Conservation (phyloP, 2,797 vertebrate genomes). For the Sebastes itinus region DNA sequence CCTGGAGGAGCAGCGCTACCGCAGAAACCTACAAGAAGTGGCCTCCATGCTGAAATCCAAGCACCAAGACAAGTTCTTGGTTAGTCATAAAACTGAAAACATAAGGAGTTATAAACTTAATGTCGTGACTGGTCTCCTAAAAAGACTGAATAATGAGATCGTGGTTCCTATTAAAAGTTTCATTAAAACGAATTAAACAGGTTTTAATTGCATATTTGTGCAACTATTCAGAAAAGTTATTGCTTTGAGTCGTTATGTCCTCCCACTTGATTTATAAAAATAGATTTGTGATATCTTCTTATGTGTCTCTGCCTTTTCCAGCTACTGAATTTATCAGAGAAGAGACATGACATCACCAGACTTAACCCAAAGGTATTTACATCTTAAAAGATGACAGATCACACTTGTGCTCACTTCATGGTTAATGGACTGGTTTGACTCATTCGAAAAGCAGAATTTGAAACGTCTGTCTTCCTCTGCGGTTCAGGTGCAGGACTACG, state of each 20-base stretch:
- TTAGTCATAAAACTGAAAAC: conserved; percentile 60
- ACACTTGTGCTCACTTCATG: not conserved
- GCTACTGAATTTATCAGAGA: conserved; percentile 94
- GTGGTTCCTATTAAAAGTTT: not conserved
- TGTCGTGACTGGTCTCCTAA: not conserved
- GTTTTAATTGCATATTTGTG: not conserved
- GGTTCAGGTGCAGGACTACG: conserved; percentile 90
- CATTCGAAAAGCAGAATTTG: not conserved
- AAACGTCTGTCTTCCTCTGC: not conserved
- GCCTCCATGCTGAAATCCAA: conserved; percentile 92
- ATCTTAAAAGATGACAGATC: not conserved
- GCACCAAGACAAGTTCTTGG: conserved; percentile 93
- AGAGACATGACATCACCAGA: conserved; percentile 89
- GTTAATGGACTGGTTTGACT: not conserved
- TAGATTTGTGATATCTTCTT: not conserved
- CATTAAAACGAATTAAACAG: not conserved
- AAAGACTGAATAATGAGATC: not conserved
- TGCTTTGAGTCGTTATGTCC: not conserved
- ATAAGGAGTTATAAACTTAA: not conserved
- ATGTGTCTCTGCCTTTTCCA: conserved; percentile 63
- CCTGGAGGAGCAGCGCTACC: conserved; percentile 88
- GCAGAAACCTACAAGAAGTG: conserved; percentile 88
- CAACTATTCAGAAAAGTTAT: not conserved
- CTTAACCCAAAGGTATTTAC: conserved; percentile 89
- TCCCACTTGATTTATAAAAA: not conserved